Percentiles rank a stretch among this genome's conserved stretches.
Evolutionary conservation across 2,888 invertebrate genomes (phyloP).

Genomic region (Cryptophagus acutangulus): DNA sequence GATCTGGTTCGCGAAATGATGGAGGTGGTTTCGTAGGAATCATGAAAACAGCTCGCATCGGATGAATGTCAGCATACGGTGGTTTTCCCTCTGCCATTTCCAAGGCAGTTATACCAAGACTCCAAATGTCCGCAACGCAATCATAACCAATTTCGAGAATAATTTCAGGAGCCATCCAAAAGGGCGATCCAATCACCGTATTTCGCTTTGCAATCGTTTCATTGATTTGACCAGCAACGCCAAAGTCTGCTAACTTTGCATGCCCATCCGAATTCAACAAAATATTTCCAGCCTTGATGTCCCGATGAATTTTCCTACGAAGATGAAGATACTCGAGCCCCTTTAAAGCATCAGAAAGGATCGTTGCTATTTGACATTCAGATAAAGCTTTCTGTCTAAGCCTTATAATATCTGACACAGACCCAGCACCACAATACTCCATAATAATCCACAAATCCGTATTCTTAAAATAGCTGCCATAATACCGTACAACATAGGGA

Average conservation of each 20-base stretch:
- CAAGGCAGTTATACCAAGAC: conserved; percentile 91
- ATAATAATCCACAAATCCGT: conserved; percentile 99
- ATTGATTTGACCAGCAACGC: conserved; percentile 98
- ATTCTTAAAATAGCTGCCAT: conserved; percentile 99
- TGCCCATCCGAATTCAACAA: conserved; percentile 96
- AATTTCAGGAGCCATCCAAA: conserved; percentile 98
- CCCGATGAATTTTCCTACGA: conserved; percentile 34
- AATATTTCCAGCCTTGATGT: conserved; percentile 86
- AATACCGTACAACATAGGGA: conserved; percentile 98
- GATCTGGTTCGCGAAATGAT: conserved; percentile 92
- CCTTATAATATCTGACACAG: conserved; percentile 98
- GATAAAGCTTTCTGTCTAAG: conserved; percentile 72
- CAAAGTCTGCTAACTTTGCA: conserved; percentile 97
- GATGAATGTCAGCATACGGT: conserved; percentile 95
- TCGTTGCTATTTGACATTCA: conserved; percentile 35
- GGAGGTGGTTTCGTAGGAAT: conserved; percentile 99
- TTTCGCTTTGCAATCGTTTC: conserved; percentile 51
- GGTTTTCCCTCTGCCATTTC: conserved; percentile 99
- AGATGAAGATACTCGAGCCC: conserved; percentile 34
- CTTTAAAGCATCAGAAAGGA: conserved; percentile 33
- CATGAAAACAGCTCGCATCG: conserved; percentile 98
- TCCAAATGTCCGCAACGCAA: conserved; percentile 99
- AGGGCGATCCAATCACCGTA: conserved; percentile 68
- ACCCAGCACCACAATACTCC: conserved; percentile 99
- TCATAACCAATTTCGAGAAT: conserved; percentile 99